Evolutionary conservation across 2,888 invertebrate genomes (phyloP).

Genomic region (Subacronicta megacephala): DNA sequence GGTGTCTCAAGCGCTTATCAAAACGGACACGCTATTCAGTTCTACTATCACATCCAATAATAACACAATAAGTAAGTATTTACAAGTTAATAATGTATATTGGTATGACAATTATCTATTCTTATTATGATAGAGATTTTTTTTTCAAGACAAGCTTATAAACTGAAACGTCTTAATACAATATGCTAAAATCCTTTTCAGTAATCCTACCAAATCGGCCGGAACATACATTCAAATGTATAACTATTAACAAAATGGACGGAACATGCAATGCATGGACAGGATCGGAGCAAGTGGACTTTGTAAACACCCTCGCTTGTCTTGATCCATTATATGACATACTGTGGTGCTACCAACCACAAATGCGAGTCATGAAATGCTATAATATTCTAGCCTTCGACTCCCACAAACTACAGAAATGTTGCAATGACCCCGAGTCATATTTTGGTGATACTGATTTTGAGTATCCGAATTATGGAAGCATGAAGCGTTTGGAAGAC

Average conservation of each 20-base stretch:
- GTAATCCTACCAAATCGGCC: slow-evolving; percentile 95
- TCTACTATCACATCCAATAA: slow-evolving; percentile 97
- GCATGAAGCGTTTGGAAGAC: slow-evolving; percentile 81
- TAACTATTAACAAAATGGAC: slow-evolving; percentile 96
- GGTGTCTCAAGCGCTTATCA: slow-evolving; percentile 97
- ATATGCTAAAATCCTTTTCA: slow-evolving; percentile 68
- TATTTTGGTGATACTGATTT: slow-evolving; percentile 66
- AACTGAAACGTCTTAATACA: too few relatives aligned
- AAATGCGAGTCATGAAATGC: slow-evolving; percentile 91
- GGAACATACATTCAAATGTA: slow-evolving; percentile 94
- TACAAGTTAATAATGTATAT: not conserved
- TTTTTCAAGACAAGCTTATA: too few relatives aligned
- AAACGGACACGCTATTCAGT: slow-evolving; percentile 95
- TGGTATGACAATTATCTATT: too few relatives aligned
- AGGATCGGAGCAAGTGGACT: slow-evolving; percentile 95
- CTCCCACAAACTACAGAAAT: slow-evolving; percentile 84
- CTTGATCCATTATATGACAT: slow-evolving; percentile 98
- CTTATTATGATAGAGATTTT: too few relatives aligned
- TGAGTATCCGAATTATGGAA: slow-evolving; percentile 82
- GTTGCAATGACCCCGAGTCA: slow-evolving; percentile 74
- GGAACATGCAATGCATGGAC: slow-evolving; percentile 96
- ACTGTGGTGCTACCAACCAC: slow-evolving; percentile 96
- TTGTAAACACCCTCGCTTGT: slow-evolving; percentile 94
- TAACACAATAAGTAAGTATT: slow-evolving; percentile 92
- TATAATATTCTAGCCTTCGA: slow-evolving; percentile 96